Evolutionary conservation across 2,888 invertebrate species (phyloP).

Genomic region (Strigamia crassipes): DNA sequence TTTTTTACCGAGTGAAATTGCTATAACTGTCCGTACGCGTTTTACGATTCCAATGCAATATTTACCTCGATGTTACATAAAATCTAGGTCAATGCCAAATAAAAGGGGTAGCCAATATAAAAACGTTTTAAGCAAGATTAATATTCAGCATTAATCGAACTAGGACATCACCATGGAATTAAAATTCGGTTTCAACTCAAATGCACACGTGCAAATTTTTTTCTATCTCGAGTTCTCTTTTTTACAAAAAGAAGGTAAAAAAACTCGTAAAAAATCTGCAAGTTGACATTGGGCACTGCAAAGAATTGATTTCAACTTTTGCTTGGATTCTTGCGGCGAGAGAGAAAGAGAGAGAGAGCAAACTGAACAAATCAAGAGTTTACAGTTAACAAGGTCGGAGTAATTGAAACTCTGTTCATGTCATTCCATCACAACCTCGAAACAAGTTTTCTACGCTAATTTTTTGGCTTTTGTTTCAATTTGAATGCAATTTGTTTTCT

Average conservation of each 20-base stretch:
- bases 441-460: constrained; percentile 12
- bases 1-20: background rate
- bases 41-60: constrained; percentile 33
- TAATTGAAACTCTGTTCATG: background rate
- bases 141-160: background rate
- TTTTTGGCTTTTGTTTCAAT: background rate
- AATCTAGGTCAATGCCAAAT: constrained; percentile 38
- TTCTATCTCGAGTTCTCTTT: too few species aligned
- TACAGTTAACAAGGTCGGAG: background rate
- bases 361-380: background rate
- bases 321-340: too few species aligned
- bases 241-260: background rate
- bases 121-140: background rate
- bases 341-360: background rate
- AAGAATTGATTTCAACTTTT: background rate
- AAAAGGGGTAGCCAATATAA: constrained; percentile 32
- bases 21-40: background rate
- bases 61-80: constrained; percentile 39
- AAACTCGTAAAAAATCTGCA: background rate
- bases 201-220: background rate
- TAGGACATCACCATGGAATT: background rate
- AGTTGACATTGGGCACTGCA: constrained; percentile 1
- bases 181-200: background rate
- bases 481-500: background rate
- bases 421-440: constrained; percentile 16